Evolutionary conservation across 1,140 invertebrate species (phyloP), one percentile per base, ranked within the genome.

Genomic region (Ruditapes philippinarum): DNA sequence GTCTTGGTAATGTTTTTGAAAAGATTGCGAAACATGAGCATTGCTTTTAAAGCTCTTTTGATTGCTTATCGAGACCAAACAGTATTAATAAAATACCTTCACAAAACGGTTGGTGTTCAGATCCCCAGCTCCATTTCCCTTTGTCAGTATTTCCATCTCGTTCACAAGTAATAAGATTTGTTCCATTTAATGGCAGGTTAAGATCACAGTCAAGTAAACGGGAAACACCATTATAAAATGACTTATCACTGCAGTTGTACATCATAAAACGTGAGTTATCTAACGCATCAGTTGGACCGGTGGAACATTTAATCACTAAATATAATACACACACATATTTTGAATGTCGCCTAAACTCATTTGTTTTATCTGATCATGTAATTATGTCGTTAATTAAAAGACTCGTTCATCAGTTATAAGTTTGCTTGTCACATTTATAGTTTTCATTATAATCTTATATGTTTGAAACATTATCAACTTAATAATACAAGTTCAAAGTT

Each of bases 161-260:
- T 57, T 74, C 83, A 74, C 83, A 85, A 36, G 83, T 85, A 7
- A 85, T 49, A 1, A 28, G 22, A 22, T 40, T 36, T n/a, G 68
- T 57, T 22, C 83, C 83, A 25, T 54, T 74, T 5, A 85, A 38
- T 0, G 38, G 36, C 17, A 74, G 51, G 31, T 85, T 85, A 7
- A 73, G 49, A 2, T 51, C 51, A 40, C 83, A 85, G 36, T 17
- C 22, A 0, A 85, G 31, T 36, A 28, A n/a, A 57, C 83, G 76
- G 12, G 68, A 33, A 7, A 85, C 65, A 45, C 83, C 83, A 36
- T 76, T 54, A 36, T 22, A 74, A 70, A 73, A 85, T 22, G 45
- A 49, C 33, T 42, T 33, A 28, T 74, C 83, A 14, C 40, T 36
- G 28, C 83, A 85, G 42, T 57, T 74, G n/a, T 74, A 73, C 33